These are phyloP conservation scores for Troilus luridus DNA, from an alignment of 2,888 invertebrate species.

Conservation along the genomic window DNA sequence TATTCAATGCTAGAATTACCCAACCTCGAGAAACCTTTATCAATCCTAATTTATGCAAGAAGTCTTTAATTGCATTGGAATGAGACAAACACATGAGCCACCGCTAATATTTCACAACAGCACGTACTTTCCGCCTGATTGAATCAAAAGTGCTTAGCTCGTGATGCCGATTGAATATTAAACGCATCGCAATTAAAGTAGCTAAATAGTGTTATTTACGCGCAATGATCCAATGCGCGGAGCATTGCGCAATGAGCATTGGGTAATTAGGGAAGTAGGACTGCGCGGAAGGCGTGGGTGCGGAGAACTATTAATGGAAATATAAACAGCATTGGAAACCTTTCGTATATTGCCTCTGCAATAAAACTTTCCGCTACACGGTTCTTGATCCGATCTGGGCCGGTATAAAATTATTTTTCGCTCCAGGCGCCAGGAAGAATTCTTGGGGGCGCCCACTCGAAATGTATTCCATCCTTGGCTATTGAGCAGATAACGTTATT, in stretches of 20 bases:
- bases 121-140: slow-evolving; percentile 1
- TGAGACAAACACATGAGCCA: slow-evolving; percentile 36
- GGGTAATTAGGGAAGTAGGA: slow-evolving; percentile 14
- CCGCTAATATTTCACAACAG: slow-evolving; percentile 10
- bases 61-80: neutral
- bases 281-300: neutral
- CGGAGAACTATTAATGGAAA: neutral
- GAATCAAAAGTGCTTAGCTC: neutral
- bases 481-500: neutral
- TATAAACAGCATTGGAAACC: neutral
- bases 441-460: slow-evolving; percentile 24
- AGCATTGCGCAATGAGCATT: slow-evolving; percentile 13
- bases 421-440: slow-evolving; percentile 28
- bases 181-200: slow-evolving; percentile 34
- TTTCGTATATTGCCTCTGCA: neutral
- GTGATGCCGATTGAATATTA: neutral
- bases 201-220: slow-evolving; percentile 45
- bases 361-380: slow-evolving; percentile 35
- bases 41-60: slow-evolving; percentile 33
- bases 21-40: slow-evolving; percentile 35
- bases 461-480: neutral
- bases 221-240: slow-evolving; percentile 7
- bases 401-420: slow-evolving; percentile 25
- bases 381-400: neutral
- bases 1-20: neutral